phyloP scores from a whole-genome alignment of 2,888 invertebrate genomes.

The Sialis fuliginosa region DNA sequence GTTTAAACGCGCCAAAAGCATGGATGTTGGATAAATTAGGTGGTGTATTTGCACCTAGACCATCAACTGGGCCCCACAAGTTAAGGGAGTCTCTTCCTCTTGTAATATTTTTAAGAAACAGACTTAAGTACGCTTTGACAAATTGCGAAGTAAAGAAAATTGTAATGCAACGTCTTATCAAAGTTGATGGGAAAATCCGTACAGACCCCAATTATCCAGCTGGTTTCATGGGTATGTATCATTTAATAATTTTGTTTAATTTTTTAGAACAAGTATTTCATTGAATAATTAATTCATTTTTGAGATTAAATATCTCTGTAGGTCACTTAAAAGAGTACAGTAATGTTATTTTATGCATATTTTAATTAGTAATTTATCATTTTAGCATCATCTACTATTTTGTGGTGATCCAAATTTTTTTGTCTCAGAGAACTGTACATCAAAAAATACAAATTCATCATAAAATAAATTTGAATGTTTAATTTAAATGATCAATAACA shows the following conservation, averaged over 20 bases:
- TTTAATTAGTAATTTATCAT: no score
- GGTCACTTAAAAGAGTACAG: no score
- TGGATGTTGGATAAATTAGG: constrained; percentile 99
- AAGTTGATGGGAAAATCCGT: constrained; percentile 95
- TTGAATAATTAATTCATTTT: no score
- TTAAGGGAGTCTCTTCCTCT: constrained; percentile 91
- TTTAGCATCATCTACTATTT: no score
- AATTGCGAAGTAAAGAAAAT: constrained; percentile 95
- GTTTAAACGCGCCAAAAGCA: constrained; percentile 96
- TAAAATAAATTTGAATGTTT: background rate
- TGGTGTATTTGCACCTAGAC: constrained; percentile 94
- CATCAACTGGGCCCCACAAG: constrained; percentile 96
- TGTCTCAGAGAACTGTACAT: no score
- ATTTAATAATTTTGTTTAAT: background rate
- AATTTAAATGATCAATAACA: background rate
- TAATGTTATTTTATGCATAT: no score
- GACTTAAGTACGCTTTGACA: constrained; percentile 94
- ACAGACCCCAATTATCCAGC: constrained; percentile 96
- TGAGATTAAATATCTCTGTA: no score
- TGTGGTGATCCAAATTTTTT: no score
- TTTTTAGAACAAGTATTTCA: no score
- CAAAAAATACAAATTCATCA: no score
- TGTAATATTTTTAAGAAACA: constrained; percentile 90
- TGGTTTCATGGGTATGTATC: constrained; percentile 90
- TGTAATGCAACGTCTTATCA: constrained; percentile 93